These are phyloP conservation scores for Pasiphila rectangulata DNA, from an alignment of 2,888 invertebrate genomes.

Conservation along the genomic window DNA sequence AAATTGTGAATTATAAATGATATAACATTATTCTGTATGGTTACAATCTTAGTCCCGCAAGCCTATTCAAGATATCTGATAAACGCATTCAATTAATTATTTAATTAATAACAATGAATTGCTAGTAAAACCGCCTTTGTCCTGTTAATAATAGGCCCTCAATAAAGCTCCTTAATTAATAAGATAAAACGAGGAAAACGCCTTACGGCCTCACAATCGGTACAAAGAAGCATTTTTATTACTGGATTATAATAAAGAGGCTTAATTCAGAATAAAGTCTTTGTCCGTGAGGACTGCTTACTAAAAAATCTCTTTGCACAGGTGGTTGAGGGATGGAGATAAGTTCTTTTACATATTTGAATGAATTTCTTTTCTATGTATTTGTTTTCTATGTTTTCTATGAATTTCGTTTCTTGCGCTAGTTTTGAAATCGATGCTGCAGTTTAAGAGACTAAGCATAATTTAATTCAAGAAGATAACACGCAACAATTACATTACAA, in stretches of 20 bases:
- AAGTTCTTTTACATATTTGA: not conserved
- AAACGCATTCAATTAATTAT: not conserved
- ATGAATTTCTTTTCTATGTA: too few species aligned
- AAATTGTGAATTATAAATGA: too few species aligned
- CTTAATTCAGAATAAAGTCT: constrained; percentile 30
- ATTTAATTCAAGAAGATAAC: too few species aligned
- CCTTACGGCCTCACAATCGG: constrained; percentile 12
- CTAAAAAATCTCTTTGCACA: constrained; percentile 15
- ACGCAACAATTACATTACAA: too few species aligned
- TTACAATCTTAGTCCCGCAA: too few species aligned
- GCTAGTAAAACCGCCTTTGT: not conserved
- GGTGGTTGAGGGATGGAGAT: constrained; percentile 2
- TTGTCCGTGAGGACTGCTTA: constrained; percentile 13
- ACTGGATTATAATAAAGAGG: constrained; percentile 26
- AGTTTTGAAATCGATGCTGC: too few species aligned
- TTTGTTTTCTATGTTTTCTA: too few species aligned
- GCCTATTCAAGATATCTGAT: not conserved
- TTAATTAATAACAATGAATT: not conserved
- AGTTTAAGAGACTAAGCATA: too few species aligned
- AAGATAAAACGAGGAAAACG: constrained; percentile 24
- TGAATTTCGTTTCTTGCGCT: too few species aligned
- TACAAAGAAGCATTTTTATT: constrained; percentile 29
- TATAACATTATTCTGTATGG: too few species aligned
- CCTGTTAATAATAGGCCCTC: not conserved
- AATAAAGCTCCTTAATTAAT: constrained; percentile 15